phyloP scores from a whole-genome alignment of 2,888 invertebrate species.

The Cremastobaeus sp. region DNA sequence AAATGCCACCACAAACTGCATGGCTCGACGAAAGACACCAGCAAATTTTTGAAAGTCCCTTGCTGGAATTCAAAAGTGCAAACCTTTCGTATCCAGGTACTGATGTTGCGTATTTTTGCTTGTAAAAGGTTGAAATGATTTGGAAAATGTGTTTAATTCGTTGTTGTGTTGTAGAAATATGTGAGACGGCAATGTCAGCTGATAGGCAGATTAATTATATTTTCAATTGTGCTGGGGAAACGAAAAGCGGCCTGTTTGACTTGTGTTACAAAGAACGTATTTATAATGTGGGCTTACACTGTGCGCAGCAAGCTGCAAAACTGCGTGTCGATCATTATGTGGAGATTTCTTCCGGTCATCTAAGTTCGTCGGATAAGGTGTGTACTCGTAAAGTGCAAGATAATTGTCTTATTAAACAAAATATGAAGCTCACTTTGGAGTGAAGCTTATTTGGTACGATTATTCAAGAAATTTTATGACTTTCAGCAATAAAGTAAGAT shows the following conservation, averaged over 20 bases:
- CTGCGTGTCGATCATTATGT: constrained; percentile 85
- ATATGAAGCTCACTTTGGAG: no score
- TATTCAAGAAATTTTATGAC: constrained; percentile 11
- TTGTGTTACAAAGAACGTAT: constrained; percentile 95
- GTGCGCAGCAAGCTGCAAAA: constrained; percentile 87
- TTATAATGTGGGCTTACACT: constrained; percentile 88
- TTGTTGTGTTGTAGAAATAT: constrained; percentile 87
- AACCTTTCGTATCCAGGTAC: constrained; percentile 94
- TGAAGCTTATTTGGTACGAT: no score
- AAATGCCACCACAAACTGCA: constrained; percentile 95
- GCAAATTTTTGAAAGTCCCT: constrained; percentile 85
- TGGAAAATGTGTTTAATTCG: no score
- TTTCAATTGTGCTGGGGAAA: constrained; percentile 95
- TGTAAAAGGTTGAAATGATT: constrained; percentile 8
- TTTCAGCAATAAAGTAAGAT: background rate
- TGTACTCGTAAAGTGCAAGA: constrained; percentile 16
- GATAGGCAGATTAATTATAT: constrained; percentile 86
- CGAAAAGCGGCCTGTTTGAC: constrained; percentile 91
- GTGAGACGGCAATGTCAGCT: constrained; percentile 86
- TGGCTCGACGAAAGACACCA: constrained; percentile 89
- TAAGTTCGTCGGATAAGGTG: constrained; percentile 89
- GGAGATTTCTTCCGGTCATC: constrained; percentile 91
- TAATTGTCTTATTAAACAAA: constrained; percentile 4
- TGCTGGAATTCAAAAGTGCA: constrained; percentile 93
- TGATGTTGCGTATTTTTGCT: constrained; percentile 1